phyloP scores from a whole-genome alignment of 2,888 invertebrate genomes.

The Hydraecia micacea region DNA sequence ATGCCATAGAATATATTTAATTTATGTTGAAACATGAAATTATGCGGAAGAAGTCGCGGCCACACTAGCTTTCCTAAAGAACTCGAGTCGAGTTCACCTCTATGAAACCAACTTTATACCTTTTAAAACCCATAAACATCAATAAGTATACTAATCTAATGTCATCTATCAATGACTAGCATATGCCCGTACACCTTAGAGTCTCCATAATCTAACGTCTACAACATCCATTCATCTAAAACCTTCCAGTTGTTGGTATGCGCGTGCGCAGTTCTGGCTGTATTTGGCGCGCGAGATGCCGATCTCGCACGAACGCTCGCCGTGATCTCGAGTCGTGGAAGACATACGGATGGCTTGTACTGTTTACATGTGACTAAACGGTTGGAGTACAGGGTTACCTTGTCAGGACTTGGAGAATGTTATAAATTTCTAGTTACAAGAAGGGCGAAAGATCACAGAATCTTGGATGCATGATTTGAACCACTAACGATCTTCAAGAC shows the following conservation, averaged over 20 bases:
- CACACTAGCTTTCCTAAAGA: not conserved
- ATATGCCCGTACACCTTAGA: not conserved
- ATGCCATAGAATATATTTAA: not conserved
- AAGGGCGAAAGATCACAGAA: not conserved
- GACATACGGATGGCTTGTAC: conserved; percentile 46
- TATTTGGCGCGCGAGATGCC: conserved; percentile 62
- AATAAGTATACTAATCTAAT: not conserved
- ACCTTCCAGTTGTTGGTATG: conserved; percentile 26
- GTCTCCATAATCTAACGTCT: conserved; percentile 20
- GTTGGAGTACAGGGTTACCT: conserved; percentile 9
- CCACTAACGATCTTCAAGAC: not conserved
- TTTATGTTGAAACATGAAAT: not conserved
- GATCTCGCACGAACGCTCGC: conserved; percentile 56
- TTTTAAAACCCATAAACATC: not conserved
- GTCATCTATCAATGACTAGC: not conserved
- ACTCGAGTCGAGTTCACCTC: not conserved
- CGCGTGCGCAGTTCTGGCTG: conserved; percentile 55
- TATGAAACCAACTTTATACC: not conserved
- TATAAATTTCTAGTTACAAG: not conserved
- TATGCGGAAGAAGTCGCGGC: accelerated
- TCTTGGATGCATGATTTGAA: not conserved
- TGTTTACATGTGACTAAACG: conserved; percentile 42
- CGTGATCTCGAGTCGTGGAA: conserved; percentile 54
- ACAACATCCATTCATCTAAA: conserved; percentile 33
- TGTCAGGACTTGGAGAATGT: not conserved